Evolutionary conservation across 2,888 invertebrate genomes (phyloP).

Genomic region (Eugnorisma glareosa): DNA sequence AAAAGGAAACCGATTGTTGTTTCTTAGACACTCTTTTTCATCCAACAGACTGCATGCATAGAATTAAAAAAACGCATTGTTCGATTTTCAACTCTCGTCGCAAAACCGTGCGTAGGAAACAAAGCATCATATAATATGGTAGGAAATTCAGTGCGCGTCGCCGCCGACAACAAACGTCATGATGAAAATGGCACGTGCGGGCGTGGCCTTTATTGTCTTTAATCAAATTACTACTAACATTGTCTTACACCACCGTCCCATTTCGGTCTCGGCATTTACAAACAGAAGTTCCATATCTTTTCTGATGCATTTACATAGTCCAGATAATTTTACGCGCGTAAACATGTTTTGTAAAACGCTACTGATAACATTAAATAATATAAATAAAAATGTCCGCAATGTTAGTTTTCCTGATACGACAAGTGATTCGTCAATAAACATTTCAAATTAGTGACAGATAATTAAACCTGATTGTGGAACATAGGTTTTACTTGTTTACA

Average conservation of each 20-base stretch:
- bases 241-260: background rate
- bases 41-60: background rate
- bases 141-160: background rate
- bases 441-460: conserved; percentile 28
- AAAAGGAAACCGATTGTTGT: background rate
- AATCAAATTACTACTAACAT: conserved; percentile 1
- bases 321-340: background rate
- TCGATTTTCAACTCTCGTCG: background rate
- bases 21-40: background rate
- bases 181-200: background rate
- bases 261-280: background rate
- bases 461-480: conserved; percentile 11
- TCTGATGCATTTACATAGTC: conserved; percentile 8
- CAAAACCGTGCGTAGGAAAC: background rate
- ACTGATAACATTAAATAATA: conserved; percentile 6
- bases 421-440: conserved; percentile 34
- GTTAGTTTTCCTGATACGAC: conserved; percentile 33
- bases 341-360: conserved; percentile 22
- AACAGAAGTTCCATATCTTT: background rate
- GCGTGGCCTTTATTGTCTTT: background rate
- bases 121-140: too few species aligned
- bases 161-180: background rate
- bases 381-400: conserved; percentile 28
- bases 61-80: background rate
- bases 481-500: conserved; percentile 42